Percentiles rank a stretch among this genome's conserved stretches.
phyloP scores from a whole-genome alignment of 2,888 invertebrate genomes.

The Eristalis arbustorum region DNA sequence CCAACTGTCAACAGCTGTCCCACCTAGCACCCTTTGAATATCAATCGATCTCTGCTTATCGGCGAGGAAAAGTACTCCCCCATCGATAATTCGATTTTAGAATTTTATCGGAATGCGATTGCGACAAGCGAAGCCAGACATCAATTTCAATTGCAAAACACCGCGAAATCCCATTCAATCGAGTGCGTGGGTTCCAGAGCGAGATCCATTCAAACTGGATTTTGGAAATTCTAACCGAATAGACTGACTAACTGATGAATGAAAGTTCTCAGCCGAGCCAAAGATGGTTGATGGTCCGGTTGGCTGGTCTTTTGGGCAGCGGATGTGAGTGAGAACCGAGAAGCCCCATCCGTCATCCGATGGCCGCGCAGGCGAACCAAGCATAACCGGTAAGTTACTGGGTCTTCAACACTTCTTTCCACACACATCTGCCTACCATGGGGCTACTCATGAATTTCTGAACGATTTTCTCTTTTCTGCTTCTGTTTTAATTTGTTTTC shows the following conservation, averaged over 20 bases:
- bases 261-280: conserved; percentile 35
- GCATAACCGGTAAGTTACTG: conserved; percentile 34
- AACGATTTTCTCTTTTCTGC: conserved; percentile 23
- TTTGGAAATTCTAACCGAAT: conserved; percentile 6
- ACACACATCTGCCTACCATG: too few relatives aligned
- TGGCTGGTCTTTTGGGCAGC: background rate
- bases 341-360: conserved; percentile 16
- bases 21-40: background rate
- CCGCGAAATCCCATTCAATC: background rate
- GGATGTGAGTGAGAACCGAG: conserved; percentile 31
- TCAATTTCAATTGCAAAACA: background rate
- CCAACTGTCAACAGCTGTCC: background rate
- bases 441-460: background rate
- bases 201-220: conserved; percentile 24
- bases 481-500: background rate
- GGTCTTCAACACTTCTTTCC: background rate
- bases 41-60: conserved; percentile 10
- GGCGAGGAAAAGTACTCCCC: background rate
- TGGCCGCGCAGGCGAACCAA: background rate
- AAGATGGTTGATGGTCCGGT: background rate
- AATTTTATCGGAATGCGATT: conserved; percentile 29
- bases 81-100: conserved; percentile 2
- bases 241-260: conserved; percentile 40
- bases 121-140: background rate
- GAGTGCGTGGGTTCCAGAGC: background rate